phyloP scores from a whole-genome alignment of 2,888 invertebrate species.

The Agrypnus murinus region DNA sequence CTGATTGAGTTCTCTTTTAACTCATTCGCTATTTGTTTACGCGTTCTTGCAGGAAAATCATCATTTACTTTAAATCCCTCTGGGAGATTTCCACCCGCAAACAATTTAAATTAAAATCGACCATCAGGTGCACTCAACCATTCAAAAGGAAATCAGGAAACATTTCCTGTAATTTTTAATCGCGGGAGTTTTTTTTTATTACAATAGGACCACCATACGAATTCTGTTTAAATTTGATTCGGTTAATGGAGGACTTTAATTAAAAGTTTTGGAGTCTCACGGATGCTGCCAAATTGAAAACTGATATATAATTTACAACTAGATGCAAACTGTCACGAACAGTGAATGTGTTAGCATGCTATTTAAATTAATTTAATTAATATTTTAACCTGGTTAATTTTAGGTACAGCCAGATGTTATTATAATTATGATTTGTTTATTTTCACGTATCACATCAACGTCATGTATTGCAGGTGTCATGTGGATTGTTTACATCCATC shows the following conservation, averaged over 20 bases:
- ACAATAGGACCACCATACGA: not conserved
- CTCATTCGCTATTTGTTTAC: conserved; percentile 18
- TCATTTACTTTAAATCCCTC: conserved; percentile 6
- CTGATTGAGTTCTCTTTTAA: conserved; percentile 13
- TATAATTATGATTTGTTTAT: not conserved
- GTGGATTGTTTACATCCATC: no score
- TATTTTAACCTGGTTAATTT: not conserved
- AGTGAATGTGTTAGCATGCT: not conserved
- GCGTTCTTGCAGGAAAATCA: conserved; percentile 19
- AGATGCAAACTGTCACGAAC: conserved; percentile 1
- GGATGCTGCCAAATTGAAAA: not conserved
- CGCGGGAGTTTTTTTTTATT: not conserved
- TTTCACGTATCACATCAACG: not conserved
- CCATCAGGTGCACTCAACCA: conserved; percentile 29
- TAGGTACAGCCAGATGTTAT: not conserved
- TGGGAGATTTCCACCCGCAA: conserved; percentile 1
- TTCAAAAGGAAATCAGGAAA: conserved; percentile 31
- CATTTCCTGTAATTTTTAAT: conserved; percentile 9
- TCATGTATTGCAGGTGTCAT: no score
- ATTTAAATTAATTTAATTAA: not conserved
- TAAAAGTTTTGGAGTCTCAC: not conserved
- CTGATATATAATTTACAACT: not conserved
- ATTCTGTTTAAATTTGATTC: not conserved
- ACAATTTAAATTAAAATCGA: conserved; percentile 41
- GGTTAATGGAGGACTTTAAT: not conserved